Evolutionary conservation across 2,888 invertebrate species (phyloP).

Genomic region (Acrocyrtus sp.): DNA sequence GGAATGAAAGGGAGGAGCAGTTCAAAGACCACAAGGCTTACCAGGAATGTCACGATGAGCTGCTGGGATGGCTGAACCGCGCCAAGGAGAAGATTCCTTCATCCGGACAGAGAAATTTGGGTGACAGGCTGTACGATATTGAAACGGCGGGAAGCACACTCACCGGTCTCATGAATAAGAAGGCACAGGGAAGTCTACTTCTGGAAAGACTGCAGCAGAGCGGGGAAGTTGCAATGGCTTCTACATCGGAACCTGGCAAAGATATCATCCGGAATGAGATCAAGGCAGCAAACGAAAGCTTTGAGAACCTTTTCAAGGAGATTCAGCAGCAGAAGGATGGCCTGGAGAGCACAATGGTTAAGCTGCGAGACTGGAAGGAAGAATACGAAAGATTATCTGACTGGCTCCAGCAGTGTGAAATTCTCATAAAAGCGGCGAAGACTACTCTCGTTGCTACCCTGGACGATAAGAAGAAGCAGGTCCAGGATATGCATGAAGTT

Average conservation of each 20-base stretch:
- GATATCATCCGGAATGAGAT: slow-evolving; percentile 85
- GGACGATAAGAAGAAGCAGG: slow-evolving; percentile 86
- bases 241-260: slow-evolving; percentile 83
- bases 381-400: slow-evolving; percentile 91
- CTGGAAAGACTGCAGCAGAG: slow-evolving; percentile 88
- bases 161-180: slow-evolving; percentile 80
- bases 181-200: slow-evolving; percentile 88
- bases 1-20: slow-evolving; percentile 84
- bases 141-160: slow-evolving; percentile 74
- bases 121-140: slow-evolving; percentile 83
- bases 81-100: slow-evolving; percentile 91
- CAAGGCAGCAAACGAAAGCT: slow-evolving; percentile 84
- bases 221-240: slow-evolving; percentile 86
- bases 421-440: slow-evolving; percentile 90
- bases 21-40: slow-evolving; percentile 88
- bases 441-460: slow-evolving; percentile 81
- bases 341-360: slow-evolving; percentile 81
- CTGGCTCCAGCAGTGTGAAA: slow-evolving; percentile 93
- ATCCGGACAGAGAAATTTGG: slow-evolving; percentile 82
- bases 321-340: slow-evolving; percentile 86
- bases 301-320: slow-evolving; percentile 85
- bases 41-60: slow-evolving; percentile 90
- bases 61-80: slow-evolving; percentile 87
- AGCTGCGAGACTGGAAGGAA: slow-evolving; percentile 92
- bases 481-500: slow-evolving; percentile 78